Conservation (phyloP, 35 echinoderm and acorn worm genomes). For the Heliocidaris tuberculata region DNA sequence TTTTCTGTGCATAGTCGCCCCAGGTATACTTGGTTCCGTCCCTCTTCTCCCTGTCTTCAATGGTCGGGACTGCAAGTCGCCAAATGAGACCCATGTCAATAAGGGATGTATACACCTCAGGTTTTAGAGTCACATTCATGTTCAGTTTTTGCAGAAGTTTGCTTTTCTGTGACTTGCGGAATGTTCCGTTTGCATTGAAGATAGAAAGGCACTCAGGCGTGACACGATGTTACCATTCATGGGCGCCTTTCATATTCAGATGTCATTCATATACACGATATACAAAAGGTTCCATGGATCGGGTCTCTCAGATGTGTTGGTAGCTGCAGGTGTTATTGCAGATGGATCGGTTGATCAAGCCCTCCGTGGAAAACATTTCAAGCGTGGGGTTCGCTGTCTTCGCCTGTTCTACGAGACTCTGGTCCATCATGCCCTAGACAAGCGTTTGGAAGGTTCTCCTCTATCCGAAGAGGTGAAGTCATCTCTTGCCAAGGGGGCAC, state of each 20-base stretch:
- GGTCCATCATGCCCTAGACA: conserved; percentile 36
- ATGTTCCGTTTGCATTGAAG: too few species aligned
- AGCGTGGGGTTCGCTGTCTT: conserved; percentile 38
- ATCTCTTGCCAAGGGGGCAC: conserved; percentile 28
- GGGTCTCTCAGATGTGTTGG: conserved; percentile 52
- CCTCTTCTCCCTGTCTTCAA: too few species aligned
- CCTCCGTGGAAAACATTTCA: conserved; percentile 59
- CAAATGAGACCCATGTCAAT: too few species aligned
- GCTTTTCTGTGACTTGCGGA: too few species aligned
- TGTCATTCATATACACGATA: conserved; percentile 70
- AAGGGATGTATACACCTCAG: too few species aligned
- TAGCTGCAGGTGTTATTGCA: conserved; percentile 57
- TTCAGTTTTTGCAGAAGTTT: too few species aligned
- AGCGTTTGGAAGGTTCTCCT: conserved; percentile 42
- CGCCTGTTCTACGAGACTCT: conserved; percentile 55
- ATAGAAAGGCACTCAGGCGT: conserved; percentile 49
- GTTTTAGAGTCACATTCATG: too few species aligned
- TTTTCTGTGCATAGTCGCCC: too few species aligned
- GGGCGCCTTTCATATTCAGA: conserved; percentile 70
- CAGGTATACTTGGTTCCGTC: too few species aligned
- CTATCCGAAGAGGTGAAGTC: conserved; percentile 40
- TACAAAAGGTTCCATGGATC: conserved; percentile 58
- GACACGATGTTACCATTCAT: conserved; percentile 54
- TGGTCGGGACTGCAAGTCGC: too few species aligned
- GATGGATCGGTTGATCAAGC: conserved; percentile 60